A percentile compares a stretch with the other conserved stretches of the same genome.
Evolutionary conservation across 2,888 invertebrate species (phyloP).

Genomic region (Melinaea menophilus): DNA sequence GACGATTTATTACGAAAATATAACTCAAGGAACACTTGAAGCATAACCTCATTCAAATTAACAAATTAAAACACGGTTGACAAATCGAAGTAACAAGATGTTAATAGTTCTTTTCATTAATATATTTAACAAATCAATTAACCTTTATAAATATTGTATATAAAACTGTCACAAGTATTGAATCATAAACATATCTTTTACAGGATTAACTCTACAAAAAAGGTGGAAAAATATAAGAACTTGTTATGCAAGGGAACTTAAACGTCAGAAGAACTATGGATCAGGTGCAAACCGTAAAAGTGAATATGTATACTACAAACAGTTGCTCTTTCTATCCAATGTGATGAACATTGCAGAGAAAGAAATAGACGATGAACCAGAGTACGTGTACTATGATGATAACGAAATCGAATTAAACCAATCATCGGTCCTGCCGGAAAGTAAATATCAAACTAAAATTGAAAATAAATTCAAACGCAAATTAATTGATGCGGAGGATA

Average conservation of each 20-base stretch:
- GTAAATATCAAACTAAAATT: neutral
- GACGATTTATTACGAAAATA: neutral
- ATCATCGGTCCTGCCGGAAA: neutral
- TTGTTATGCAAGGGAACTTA: slow-evolving; percentile 34
- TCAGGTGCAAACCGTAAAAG: slow-evolving; percentile 15
- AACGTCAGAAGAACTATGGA: slow-evolving; percentile 30
- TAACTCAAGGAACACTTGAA: too few species aligned
- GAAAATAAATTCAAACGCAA: slow-evolving; percentile 12
- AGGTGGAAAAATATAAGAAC: slow-evolving; percentile 36
- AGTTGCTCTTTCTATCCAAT: slow-evolving; percentile 16
- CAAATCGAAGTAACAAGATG: too few species aligned
- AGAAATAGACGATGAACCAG: slow-evolving; percentile 17
- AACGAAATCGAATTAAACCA: slow-evolving; percentile 11
- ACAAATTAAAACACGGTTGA: too few species aligned
- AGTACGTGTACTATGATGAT: slow-evolving; percentile 18
- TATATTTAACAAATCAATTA: too few species aligned
- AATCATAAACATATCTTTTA: neutral
- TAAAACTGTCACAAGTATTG: too few species aligned
- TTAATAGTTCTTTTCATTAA: too few species aligned
- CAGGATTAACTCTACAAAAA: slow-evolving; percentile 31
- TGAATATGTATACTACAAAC: slow-evolving; percentile 22
- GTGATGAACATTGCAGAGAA: slow-evolving; percentile 18
- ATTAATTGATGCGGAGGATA: slow-evolving; percentile 10
- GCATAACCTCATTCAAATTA: too few species aligned
- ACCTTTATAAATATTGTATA: too few species aligned